Conservation (phyloP, 2,113 vertebrate species). For the Natator depressus region DNA sequence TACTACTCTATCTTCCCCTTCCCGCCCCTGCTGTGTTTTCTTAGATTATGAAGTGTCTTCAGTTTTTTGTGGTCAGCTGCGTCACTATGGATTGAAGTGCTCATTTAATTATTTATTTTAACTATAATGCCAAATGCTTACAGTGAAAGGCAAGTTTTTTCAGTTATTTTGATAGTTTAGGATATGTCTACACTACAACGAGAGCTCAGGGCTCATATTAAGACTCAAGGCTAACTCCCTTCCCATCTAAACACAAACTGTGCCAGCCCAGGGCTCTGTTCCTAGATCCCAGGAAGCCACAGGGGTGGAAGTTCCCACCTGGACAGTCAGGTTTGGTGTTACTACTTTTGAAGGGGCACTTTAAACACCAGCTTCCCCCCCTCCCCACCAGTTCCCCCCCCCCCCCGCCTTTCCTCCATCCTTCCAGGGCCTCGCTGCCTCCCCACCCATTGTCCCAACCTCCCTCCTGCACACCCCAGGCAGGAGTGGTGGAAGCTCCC, state of each 20-base stretch:
- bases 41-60: too few species aligned
- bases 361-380: too few species aligned
- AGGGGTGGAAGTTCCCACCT: background rate
- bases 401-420: too few species aligned
- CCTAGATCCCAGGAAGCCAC: background rate
- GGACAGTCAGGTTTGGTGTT: background rate
- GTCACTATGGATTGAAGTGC: too few species aligned
- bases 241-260: background rate
- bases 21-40: too few species aligned
- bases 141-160: background rate
- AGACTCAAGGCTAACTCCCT: background rate
- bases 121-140: accelerated
- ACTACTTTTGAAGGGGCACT: too few species aligned
- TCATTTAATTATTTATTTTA: background rate
- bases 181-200: background rate
- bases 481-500: too few species aligned
- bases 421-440: too few species aligned
- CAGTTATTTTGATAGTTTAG: background rate
- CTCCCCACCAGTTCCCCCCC: too few species aligned
- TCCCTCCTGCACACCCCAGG: too few species aligned
- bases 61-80: too few species aligned
- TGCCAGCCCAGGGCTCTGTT: background rate
- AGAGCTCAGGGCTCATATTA: background rate
- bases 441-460: too few species aligned
- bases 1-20: background rate